Evolutionary conservation across 2,113 vertebrate species (phyloP).

Genomic region (Engystomops pustulosus): DNA sequence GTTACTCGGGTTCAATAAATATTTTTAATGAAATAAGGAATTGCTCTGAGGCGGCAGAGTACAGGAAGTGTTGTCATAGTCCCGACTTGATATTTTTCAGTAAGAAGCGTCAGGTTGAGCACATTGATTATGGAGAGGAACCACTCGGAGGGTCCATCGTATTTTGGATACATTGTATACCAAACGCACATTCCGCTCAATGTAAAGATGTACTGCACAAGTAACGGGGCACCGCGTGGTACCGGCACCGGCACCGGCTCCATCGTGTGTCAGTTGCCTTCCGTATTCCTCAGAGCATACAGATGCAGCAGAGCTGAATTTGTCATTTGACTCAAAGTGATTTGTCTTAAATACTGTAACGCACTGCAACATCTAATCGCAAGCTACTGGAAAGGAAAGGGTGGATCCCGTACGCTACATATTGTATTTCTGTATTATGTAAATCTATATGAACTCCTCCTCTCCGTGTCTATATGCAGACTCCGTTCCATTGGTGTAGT

Average conservation of each 20-base stretch:
- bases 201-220: constrained; percentile 8
- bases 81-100: not conserved
- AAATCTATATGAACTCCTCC: not conserved
- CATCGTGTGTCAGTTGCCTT: not conserved
- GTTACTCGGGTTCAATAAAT: not conserved
- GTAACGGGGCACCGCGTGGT: no score
- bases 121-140: constrained; percentile 53
- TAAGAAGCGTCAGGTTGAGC: not conserved
- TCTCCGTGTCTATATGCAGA: not conserved
- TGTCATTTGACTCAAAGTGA: no score
- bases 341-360: no score
- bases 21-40: no score
- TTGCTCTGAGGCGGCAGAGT: not conserved
- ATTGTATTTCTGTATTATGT: no score
- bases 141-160: not conserved
- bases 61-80: not conserved
- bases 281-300: no score
- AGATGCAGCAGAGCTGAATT: no score
- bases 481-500: not conserved
- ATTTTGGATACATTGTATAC: not conserved
- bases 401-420: no score
- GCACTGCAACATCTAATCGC: no score
- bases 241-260: not conserved
- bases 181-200: not conserved
- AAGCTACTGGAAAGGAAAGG: no score